Evolutionary conservation across 92 coral and sea anemone genomes (phyloP), one percentile per base, ranked within the genome.

Genomic region (Scolanthus callimorphus): DNA sequence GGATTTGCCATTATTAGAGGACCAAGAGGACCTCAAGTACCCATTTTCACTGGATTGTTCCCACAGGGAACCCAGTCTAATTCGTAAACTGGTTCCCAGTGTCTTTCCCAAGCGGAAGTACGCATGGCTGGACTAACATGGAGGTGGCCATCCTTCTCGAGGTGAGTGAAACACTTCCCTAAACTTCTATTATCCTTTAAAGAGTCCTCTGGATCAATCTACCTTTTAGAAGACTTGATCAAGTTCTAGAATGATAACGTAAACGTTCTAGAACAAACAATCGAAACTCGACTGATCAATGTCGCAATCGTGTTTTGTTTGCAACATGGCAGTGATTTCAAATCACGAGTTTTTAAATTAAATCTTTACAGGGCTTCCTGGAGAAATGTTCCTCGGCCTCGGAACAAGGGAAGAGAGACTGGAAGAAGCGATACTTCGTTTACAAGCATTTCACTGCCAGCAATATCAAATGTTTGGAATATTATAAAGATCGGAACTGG

Each of bases 351-450:
- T 20, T 27, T 34, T 6, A 6, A 6, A 45, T 34, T 15, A 1
- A n/a, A n/a, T n/a, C n/a, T 4, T 52, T 39, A 2, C 29, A 91
- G 97, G 97, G 96, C 37, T 65, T 27, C 27, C 70, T 91, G 31
- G 97, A 91, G 45, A 88, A 91, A 50, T 83, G 88, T 55, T 71
- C 85, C 30, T 30, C 85, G 12, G 74, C 85, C n/a, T 82, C 74
- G 19, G 95, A 87, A 8, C 83, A 78, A 3, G 98, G 87, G 46
- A 90, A 70, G 55, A 88, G 72, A 63, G 96, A 85, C 31, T 92
- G 98, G 98, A 92, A 71, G 52, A 85, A 79, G 41, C 89, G 98
- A 17, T 68, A 92, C 77, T 92, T 92, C 59, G 96, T 92, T 11
- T 77, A 87, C 64, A 92, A 92, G 49, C 89, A 92, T 54, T 78